Base-by-base conservation (phyloP, 1,140 invertebrate species). In the Drosophila lacteicornis region DNA sequence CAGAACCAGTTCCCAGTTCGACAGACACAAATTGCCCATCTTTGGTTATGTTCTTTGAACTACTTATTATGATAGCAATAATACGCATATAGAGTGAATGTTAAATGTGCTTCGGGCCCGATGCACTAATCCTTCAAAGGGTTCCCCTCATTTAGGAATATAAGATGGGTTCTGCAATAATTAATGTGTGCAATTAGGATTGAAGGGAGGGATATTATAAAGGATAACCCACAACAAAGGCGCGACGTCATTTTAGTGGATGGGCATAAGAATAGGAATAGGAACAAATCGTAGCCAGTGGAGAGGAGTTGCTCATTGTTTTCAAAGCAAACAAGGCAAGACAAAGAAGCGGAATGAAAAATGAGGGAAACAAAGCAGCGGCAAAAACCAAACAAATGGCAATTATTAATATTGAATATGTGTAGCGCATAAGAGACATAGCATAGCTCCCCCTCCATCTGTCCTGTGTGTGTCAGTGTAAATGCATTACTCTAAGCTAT, bases 351-450 rank as follows among this genome's bases (percentile, higher is more conserved):
- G 40, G 38, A 63, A 68, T 46, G 17, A 38, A 75, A 76, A 46
- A 46, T 30, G 51, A 22, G 50, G 50, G 50, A 51, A 79, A 57
- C 53, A 50, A 59, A 56, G 46, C 51, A 56, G 57, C 58, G 49
- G 56, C 47, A 67, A 70, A 46, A 53, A 51, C 19, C 65, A 68
- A 76, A 80, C 83, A 80, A 88, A 88, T 68, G 85, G 84, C 84
- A 87, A 87, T 90, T 87, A 87, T 87, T 80, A 90, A 87, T 84
- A 88, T 82, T 82, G 79, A 82, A 86, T 86, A 86, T 86, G 79
- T 77, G 43, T 77, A 83, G 58, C 51, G 36, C 30, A 76, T 80
- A 78, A 76, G 63, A 36, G 55, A 49, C 63, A 69, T 66, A 70
- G 53, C 78, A 66, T 78, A 78, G 75, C 74, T 78, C 75, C 58